Conservation (phyloP, 2,797 vertebrate genomes). For the Meda fulgida region DNA sequence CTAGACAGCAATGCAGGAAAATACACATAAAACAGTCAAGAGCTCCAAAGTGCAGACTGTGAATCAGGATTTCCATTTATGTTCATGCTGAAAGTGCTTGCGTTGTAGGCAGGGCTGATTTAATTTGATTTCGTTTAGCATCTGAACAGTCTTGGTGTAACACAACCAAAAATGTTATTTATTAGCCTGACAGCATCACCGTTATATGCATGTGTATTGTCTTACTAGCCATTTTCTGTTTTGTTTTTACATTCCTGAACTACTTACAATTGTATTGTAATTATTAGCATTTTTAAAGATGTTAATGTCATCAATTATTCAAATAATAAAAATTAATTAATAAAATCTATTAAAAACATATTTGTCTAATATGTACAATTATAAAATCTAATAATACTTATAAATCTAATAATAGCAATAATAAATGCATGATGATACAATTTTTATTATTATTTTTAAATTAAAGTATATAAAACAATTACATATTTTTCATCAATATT, state of each 20-base stretch:
- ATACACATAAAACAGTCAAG: constrained; percentile 33
- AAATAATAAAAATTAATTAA: neutral
- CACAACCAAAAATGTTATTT: neutral
- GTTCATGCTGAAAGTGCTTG: constrained; percentile 4
- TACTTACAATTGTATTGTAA: neutral
- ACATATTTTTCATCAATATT: neutral
- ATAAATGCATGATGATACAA: neutral
- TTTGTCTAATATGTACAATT: no score
- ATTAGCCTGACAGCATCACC: neutral
- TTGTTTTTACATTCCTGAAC: neutral
- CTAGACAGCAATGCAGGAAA: constrained; percentile 43
- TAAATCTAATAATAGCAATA: no score
- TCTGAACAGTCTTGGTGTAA: neutral
- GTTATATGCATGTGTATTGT: neutral
- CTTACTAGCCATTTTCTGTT: neutral
- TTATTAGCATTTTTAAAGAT: neutral
- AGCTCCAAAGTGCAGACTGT: constrained; percentile 11
- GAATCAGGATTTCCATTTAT: constrained; percentile 23
- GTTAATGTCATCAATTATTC: neutral
- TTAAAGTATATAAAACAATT: neutral
- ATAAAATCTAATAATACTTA: no score
- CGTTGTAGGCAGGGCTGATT: constrained; percentile 15
- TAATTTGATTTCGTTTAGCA: neutral
- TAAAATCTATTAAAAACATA: neutral
- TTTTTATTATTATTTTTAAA: neutral